These are phyloP conservation scores for Folsomia candida DNA, from an alignment of 2,888 invertebrate genomes.

Conservation along the genomic window DNA sequence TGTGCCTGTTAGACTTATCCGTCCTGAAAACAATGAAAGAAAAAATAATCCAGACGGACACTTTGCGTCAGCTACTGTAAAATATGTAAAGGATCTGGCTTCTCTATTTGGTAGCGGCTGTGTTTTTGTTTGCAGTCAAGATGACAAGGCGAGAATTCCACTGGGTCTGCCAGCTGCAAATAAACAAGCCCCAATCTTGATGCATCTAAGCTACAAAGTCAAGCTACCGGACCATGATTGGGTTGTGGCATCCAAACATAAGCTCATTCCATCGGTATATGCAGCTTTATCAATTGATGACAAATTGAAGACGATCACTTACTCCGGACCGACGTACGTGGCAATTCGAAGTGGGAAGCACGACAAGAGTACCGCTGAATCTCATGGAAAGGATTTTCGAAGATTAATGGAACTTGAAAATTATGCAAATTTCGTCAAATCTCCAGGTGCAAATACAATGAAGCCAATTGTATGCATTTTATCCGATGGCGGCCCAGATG, in stretches of 20 bases:
- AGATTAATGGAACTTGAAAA: slow-evolving; percentile 39
- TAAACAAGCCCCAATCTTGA: slow-evolving; percentile 53
- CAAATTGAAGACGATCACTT: slow-evolving; percentile 47
- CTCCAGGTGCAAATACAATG: slow-evolving; percentile 23
- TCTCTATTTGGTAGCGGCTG: slow-evolving; percentile 48
- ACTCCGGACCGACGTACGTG: slow-evolving; percentile 55
- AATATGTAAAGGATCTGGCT: slow-evolving; percentile 48
- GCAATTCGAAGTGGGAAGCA: slow-evolving; percentile 53
- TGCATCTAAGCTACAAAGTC: slow-evolving; percentile 51
- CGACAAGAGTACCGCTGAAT: slow-evolving; percentile 48
- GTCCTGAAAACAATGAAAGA: slow-evolving; percentile 30
- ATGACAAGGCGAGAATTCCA: slow-evolving; percentile 52
- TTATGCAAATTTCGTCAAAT: slow-evolving; percentile 49
- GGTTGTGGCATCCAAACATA: slow-evolving; percentile 51
- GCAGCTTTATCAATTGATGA: slow-evolving; percentile 25
- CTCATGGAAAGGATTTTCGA: slow-evolving; percentile 51
- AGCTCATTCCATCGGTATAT: slow-evolving; percentile 53
- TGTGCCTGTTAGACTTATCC: slow-evolving; percentile 36
- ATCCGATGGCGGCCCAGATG: slow-evolving; percentile 50
- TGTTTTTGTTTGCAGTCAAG: slow-evolving; percentile 23
- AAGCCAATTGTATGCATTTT: slow-evolving; percentile 52
- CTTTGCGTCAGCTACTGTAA: slow-evolving; percentile 50
- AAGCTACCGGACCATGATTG: slow-evolving; percentile 52
- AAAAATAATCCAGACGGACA: slow-evolving; percentile 50
- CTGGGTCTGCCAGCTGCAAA: slow-evolving; percentile 54